Percentiles rank a stretch among this genome's conserved stretches.
phyloP scores from a whole-genome alignment of 2,113 vertebrate species.

The Axis porcinus region DNA sequence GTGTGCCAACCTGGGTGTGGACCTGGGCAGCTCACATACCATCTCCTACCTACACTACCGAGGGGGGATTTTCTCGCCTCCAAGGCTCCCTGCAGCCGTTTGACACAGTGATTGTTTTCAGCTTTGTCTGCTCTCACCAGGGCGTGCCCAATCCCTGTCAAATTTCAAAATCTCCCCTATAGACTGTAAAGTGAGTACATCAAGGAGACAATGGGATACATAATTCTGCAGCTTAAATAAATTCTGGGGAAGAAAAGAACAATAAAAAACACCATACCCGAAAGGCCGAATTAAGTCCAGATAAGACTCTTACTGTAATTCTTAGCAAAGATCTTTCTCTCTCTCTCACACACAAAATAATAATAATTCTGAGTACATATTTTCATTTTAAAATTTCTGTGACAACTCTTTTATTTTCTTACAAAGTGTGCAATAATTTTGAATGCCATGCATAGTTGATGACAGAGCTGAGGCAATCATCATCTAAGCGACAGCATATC shows the following conservation, averaged over 20 bases:
- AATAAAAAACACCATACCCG: background rate
- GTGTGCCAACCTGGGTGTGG: rapidly evolving
- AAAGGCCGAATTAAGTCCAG: background rate
- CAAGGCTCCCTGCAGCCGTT: background rate
- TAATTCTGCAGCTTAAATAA: background rate
- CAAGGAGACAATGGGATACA: background rate
- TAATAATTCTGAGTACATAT: background rate
- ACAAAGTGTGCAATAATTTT: slow-evolving; percentile 51
- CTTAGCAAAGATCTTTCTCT: background rate
- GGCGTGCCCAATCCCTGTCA: background rate
- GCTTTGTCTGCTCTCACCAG: background rate
- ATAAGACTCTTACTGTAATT: background rate
- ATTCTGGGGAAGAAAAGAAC: background rate
- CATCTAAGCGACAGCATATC: slow-evolving; percentile 40
- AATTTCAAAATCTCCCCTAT: background rate
- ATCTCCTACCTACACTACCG: rapidly evolving
- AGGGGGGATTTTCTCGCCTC: rapidly evolving
- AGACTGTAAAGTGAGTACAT: background rate
- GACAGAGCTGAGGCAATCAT: slow-evolving; percentile 56
- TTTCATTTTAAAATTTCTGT: slow-evolving; percentile 58
- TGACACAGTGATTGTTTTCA: background rate
- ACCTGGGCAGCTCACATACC: too few species aligned
- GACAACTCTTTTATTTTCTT: slow-evolving; percentile 16
- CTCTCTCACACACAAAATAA: background rate
- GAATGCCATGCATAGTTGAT: slow-evolving; percentile 25